phyloP scores from a whole-genome alignment of 2,113 vertebrate genomes.

The Puffinus mauretanicus region DNA sequence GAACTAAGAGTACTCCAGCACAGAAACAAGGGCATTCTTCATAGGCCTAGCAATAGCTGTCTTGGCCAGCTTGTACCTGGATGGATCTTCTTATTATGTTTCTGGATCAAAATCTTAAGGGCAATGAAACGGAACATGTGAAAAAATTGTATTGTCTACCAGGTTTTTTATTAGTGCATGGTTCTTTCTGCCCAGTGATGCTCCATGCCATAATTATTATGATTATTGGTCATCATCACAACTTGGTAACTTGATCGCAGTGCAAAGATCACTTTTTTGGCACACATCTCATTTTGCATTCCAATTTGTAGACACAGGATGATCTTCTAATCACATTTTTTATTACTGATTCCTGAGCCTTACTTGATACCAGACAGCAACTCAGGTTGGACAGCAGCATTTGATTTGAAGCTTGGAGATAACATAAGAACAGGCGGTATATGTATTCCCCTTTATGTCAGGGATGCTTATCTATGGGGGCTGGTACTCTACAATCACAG shows the following conservation, averaged over 20 bases:
- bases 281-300: background rate
- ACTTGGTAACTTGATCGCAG: background rate
- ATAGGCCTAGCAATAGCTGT: background rate
- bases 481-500: background rate
- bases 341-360: background rate
- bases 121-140: background rate
- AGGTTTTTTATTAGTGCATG: background rate
- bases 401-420: background rate
- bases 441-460: background rate
- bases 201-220: background rate
- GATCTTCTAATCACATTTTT: background rate
- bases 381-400: background rate
- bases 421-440: background rate
- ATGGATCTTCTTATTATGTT: background rate
- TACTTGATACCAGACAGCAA: background rate
- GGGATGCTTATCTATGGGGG: background rate
- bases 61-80: background rate
- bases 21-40: background rate
- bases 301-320: background rate
- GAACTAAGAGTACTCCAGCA: background rate
- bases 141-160: background rate
- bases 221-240: background rate
- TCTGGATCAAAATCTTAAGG: background rate
- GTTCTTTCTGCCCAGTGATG: background rate
- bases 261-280: background rate